Conservation (phyloP, 2,888 invertebrate species). For the Lumbricus terrestris region DNA sequence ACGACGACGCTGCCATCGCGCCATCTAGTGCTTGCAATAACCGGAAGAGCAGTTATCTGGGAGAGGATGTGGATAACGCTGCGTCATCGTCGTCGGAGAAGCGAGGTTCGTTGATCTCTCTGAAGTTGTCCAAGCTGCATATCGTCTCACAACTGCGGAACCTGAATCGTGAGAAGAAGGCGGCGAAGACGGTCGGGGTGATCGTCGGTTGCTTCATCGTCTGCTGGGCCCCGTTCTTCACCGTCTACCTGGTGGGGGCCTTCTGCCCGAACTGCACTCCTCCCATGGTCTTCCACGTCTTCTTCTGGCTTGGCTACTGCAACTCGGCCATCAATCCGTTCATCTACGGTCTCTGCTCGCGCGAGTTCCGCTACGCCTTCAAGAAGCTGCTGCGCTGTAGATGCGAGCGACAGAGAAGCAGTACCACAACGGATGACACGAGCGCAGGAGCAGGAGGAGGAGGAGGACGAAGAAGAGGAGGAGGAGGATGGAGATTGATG, state of each 20-base stretch:
- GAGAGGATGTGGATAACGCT: background rate
- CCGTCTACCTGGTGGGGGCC: constrained; percentile 85
- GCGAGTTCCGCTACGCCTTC: constrained; percentile 91
- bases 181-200: constrained; percentile 91
- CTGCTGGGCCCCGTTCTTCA: constrained; percentile 96
- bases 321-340: constrained; percentile 94
- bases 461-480: background rate
- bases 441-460: background rate
- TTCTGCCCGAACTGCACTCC: constrained; percentile 74
- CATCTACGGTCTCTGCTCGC: constrained; percentile 90
- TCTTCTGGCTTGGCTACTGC: constrained; percentile 96
- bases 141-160: constrained; percentile 84
- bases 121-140: constrained; percentile 54
- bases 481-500: constrained; percentile 20
- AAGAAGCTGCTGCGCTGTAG: constrained; percentile 81
- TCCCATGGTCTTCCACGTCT: constrained; percentile 79
- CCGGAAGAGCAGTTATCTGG: background rate
- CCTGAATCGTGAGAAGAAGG: constrained; percentile 86
- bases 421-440: background rate
- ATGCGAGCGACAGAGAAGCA: constrained; percentile 24
- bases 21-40: background rate
- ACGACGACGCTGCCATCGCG: background rate
- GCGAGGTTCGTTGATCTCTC: background rate
- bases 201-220: constrained; percentile 95
- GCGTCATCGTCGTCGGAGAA: constrained; percentile 11